Evolutionary conservation across 2,888 invertebrate genomes (phyloP), one percentile per base, ranked within the genome.

Genomic region (Cheilosia pagana): DNA sequence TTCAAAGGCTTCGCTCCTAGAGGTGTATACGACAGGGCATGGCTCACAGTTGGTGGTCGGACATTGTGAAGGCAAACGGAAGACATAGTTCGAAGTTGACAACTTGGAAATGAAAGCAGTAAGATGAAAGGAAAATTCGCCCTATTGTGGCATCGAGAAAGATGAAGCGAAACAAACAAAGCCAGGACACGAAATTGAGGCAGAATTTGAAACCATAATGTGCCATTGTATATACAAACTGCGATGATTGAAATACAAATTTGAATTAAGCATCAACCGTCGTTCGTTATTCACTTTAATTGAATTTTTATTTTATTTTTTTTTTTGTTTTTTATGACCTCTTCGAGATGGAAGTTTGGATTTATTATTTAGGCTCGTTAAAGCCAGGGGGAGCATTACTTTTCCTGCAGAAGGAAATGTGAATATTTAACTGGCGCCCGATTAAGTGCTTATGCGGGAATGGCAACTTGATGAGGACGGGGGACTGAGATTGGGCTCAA

Each of bases 11-110:
- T 71, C 50, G 50, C 16, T 59, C 16, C 19, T 63, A 23, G 43
- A 43, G 43, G 43, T 43, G 57, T 19, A 48, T 4, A 48, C n/a
- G n/a, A n/a, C 21, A 10, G 35, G n/a, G 31, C 35, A 43, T 19
- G 16, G 21, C 10, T n/a, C 50, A 50, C 70, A 60, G 71, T 41
- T 31, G 60, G 60, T 50, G 71, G 71, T 71, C 16, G 53, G 16
- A 43, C 12, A 43, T 72, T 72, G 25, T 19, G 14, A 57, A 53
- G 45, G 19, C 53, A 31, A 67, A 53, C 14, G 52, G 31, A 43
- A 55, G 60, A 53, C n/a, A 50, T 25, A 35, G 53, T 63, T 75
- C 68, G 28, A 76, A 59, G 76, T 70, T 76, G 76, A 70, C 65
- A 79, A 67, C 68, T 50, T 50, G 41, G 48, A 68, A 63, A 48